Evolutionary conservation across 2,113 vertebrate genomes (phyloP), one percentile per base, ranked within the genome.

Genomic region (Microcebus jonahi): DNA sequence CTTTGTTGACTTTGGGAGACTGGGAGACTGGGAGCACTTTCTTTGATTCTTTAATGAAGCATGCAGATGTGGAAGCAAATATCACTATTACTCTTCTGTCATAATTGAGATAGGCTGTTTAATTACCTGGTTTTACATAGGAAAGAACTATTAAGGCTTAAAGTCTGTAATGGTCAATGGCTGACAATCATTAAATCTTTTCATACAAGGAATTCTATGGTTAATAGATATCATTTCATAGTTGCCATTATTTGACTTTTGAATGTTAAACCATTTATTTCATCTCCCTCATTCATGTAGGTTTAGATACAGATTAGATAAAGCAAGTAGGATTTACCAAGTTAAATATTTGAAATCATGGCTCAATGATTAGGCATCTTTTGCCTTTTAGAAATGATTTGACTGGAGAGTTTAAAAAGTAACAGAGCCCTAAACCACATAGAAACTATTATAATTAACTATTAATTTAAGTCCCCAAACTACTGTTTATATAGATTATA

Each of bases 141-240:
- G 95, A 94, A 97, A 92, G 87, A 97, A 96, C 90, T 96, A 90
- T 71, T 95, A 95, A 97, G 94, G 39, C 73, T 95, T 83, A 76
- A 96, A 94, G 71, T 96, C 79, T 97, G 93, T 97, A 97, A 84
- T 91, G 82, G 81, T 95, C 82, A 97, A 34, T 95, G 94, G 87
- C 93, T 96, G 86, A 91, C 90, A 93, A 89, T 95, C 96, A 97
- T 98, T 98, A 97, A 97, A 97, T 96, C 55, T 91, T 91, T 96
- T 97, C 89, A 80, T 87, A 93, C 91, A 94, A 97, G 85, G 87
- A 96, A 71, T 95, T 95, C 68, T 95, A 97, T 97, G 71, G 88
- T 93, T 91, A 87, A 80, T 95, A 94, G 55, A 94, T 89, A 59
- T 96, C 88, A 97, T 97, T 96, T 97, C 79, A 91, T 91, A 86